phyloP scores from a whole-genome alignment of 2,113 vertebrate species.

The Psilopsiagon aymara region DNA sequence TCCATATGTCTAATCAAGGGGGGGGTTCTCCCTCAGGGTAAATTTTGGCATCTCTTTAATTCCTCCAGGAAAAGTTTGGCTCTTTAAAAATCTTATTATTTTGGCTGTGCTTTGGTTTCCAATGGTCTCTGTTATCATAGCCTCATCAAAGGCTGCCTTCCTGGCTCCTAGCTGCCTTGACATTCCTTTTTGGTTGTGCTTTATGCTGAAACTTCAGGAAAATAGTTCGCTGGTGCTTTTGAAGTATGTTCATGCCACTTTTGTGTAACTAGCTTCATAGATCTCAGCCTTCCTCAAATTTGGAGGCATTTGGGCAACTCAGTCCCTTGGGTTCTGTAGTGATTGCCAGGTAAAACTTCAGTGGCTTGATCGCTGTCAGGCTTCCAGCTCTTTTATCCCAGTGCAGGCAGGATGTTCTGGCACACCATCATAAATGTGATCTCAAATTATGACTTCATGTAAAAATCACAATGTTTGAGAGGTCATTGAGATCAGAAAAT shows the following conservation, averaged over 20 bases:
- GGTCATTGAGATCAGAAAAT: not conserved
- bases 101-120: constrained; percentile 8
- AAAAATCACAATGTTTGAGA: not conserved
- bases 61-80: constrained; percentile 42
- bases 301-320: not conserved
- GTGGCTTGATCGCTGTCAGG: not conserved
- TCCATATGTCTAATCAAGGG: constrained; percentile 26
- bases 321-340: not conserved
- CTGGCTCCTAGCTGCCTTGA: not conserved
- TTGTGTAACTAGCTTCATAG: not conserved
- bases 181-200: not conserved
- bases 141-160: constrained; percentile 19
- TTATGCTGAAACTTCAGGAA: not conserved
- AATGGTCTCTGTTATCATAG: not conserved
- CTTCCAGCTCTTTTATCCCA: not conserved
- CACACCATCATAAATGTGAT: not conserved
- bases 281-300: not conserved
- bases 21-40: constrained; percentile 6
- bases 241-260: not conserved
- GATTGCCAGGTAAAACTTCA: not conserved
- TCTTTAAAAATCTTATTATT: not conserved
- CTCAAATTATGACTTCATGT: constrained; percentile 12
- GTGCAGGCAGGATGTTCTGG: not conserved
- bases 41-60: constrained; percentile 16
- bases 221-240: not conserved